Percentiles rank a stretch among this genome's conserved stretches.
Evolutionary conservation across 2,113 vertebrate species (phyloP).

Genomic region (Leuciscus idus): DNA sequence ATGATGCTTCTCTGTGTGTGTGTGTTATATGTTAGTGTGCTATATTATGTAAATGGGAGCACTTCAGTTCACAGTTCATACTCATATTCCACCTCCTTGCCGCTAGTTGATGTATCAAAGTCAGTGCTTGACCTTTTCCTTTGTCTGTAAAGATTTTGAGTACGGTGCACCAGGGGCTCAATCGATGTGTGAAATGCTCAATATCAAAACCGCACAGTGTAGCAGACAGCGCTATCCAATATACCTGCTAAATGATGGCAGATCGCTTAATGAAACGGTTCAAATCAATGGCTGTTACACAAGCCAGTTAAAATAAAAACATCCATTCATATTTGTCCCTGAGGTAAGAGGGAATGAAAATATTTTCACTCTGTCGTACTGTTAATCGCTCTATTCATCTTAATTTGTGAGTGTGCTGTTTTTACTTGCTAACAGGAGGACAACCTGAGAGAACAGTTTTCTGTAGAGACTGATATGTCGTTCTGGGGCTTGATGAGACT

Average conservation of each 20-base stretch:
- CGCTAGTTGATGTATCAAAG: not conserved
- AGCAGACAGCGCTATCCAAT: not conserved
- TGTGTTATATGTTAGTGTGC: not conserved
- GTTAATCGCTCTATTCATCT: constrained; percentile 39
- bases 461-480: not conserved
- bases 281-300: constrained; percentile 39
- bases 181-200: constrained; percentile 30
- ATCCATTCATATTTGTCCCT: constrained; percentile 43
- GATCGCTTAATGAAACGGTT: constrained; percentile 31
- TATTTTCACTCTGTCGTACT: not conserved
- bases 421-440: not conserved
- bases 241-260: constrained; percentile 14
- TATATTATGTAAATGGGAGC: not conserved
- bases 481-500: not conserved
- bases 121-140: constrained; percentile 19
- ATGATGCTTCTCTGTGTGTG: not conserved
- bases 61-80: not conserved
- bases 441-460: constrained; percentile 1
- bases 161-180: not conserved
- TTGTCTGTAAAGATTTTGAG: constrained; percentile 41
- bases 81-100: not conserved
- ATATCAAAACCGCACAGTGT: not conserved
- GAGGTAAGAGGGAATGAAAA: constrained; percentile 9
- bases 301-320: constrained; percentile 33
- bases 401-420: constrained; percentile 36